A percentile compares a stretch with the other conserved stretches of the same genome.
phyloP scores from a whole-genome alignment of 2,888 invertebrate genomes.

The Coelopa pilipes region DNA sequence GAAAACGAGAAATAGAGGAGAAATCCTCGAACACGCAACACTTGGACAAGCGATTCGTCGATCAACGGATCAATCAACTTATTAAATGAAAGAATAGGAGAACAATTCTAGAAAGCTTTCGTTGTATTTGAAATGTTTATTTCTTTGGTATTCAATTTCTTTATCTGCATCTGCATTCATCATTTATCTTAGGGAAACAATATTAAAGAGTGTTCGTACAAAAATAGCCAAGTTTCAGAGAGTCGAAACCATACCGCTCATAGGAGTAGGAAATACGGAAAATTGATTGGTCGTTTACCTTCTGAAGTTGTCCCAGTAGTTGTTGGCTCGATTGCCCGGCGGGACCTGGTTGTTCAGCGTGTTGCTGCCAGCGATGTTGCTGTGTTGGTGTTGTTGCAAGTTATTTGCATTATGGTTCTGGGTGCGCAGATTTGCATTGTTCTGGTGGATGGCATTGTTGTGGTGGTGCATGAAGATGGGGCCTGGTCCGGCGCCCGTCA shows the following conservation, averaged over 20 bases:
- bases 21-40: too few relatives aligned
- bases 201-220: background rate
- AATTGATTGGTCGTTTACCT: conserved; percentile 71
- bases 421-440: conserved; percentile 64
- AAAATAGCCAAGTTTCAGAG: background rate
- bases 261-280: too few relatives aligned
- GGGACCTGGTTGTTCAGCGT: conserved; percentile 89
- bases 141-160: too few relatives aligned
- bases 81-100: too few relatives aligned
- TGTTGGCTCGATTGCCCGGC: conserved; percentile 90
- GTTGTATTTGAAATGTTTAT: too few relatives aligned
- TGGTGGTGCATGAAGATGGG: conserved; percentile 67
- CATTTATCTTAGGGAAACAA: conserved; percentile 14
- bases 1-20: too few relatives aligned
- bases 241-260: too few relatives aligned
- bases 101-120: too few relatives aligned
- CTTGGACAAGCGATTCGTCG: too few relatives aligned
- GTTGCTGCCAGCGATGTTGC: conserved; percentile 52
- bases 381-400: conserved; percentile 50
- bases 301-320: conserved; percentile 94
- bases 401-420: conserved; percentile 59
- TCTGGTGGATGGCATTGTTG: conserved; percentile 65
- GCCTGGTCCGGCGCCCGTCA: conserved; percentile 55
- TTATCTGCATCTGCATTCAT: too few relatives aligned
- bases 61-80: too few relatives aligned